Evolutionary conservation across 2,113 vertebrate genomes (phyloP).

Genomic region (Antechinus stuartii): DNA sequence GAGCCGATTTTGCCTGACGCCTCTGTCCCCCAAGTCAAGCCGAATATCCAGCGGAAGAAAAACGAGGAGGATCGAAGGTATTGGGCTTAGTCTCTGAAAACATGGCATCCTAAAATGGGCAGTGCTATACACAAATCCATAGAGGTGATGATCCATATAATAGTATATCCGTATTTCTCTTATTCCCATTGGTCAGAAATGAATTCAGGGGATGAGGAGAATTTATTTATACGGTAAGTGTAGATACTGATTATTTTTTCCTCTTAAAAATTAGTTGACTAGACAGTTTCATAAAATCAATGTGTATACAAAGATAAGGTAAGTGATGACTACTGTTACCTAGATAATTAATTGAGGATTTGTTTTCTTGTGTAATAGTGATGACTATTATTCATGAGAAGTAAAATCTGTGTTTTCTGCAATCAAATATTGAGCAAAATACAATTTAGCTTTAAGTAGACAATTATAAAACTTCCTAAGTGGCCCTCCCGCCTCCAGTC

Average conservation of each 20-base stretch:
- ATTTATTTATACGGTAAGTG: background rate
- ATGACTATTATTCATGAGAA: no score
- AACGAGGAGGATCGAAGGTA: constrained; percentile 78
- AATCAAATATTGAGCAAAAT: no score
- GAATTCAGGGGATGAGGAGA: background rate
- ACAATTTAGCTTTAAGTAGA: no score
- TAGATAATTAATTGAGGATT: no score
- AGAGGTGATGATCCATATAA: background rate
- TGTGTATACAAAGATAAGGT: background rate
- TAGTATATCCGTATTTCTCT: no score
- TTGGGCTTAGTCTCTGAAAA: background rate
- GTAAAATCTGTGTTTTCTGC: no score
- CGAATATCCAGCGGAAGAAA: constrained; percentile 17
- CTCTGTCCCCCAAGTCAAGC: rapidly evolving
- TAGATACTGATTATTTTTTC: background rate
- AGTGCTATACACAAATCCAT: background rate
- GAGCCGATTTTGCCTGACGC: rapidly evolving
- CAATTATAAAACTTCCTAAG: no score
- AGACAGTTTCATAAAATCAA: background rate
- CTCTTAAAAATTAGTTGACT: background rate
- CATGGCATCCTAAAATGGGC: background rate
- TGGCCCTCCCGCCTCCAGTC: no score
- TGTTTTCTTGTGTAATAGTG: no score
- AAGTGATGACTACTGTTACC: no score
- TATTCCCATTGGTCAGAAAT: background rate